A percentile compares a stretch with the other conserved stretches of the same genome.
phyloP scores from a whole-genome alignment of 2,888 invertebrate species.

The Spatulosminthurus flaviceps region DNA sequence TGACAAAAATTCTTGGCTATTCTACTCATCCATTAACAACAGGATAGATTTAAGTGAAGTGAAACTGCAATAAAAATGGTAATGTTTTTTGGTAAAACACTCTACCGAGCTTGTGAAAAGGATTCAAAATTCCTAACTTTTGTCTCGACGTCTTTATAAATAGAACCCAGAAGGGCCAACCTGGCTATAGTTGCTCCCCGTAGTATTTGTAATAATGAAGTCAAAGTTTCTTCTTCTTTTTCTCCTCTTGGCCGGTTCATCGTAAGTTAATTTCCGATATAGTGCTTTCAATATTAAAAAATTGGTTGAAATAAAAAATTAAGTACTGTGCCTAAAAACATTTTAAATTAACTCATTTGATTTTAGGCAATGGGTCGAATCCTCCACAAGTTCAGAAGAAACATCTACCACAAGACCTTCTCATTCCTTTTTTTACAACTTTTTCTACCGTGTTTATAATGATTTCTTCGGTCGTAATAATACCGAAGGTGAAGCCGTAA shows the following conservation, averaged over 20 bases:
- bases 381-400: not conserved
- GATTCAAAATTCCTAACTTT: not conserved
- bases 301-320: not conserved
- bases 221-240: not conserved
- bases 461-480: not conserved
- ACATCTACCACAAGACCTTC: not conserved
- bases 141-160: not conserved
- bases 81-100: not conserved
- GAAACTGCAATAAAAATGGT: not conserved
- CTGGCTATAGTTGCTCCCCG: not conserved
- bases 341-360: not conserved
- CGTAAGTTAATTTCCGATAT: conserved; percentile 2
- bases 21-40: not conserved
- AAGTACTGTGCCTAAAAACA: too few species aligned
- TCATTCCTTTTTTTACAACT: not conserved
- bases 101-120: not conserved
- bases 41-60: not conserved
- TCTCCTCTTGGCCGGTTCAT: not conserved
- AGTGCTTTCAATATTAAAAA: not conserved
- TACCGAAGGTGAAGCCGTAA: not conserved
- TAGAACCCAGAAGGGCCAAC: not conserved
- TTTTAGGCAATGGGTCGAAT: not conserved
- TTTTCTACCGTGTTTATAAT: not conserved
- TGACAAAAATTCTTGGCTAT: not conserved
- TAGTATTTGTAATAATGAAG: not conserved